A percentile compares a stretch with the other conserved stretches of the same genome.
phyloP scores from a whole-genome alignment of 2,888 invertebrate genomes.

The Epinotia bilunana region DNA sequence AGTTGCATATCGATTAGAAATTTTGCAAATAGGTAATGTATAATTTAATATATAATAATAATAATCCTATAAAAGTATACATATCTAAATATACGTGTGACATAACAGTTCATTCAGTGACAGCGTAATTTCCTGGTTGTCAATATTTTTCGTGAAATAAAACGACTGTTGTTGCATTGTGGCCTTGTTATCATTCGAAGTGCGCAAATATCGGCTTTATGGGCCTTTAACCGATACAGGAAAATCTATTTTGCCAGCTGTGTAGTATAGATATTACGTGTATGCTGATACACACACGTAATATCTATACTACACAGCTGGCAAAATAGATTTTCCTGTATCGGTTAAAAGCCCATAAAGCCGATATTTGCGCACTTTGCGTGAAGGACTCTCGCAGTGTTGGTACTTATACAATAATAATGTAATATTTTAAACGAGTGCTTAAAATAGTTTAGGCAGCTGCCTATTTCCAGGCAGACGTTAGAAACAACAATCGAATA shows the following conservation, averaged over 20 bases:
- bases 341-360: neutral
- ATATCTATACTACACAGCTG: neutral
- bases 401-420: too few species aligned
- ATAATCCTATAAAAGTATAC: too few species aligned
- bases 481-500: too few species aligned
- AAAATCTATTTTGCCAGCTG: neutral
- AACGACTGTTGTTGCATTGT: neutral
- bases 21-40: too few species aligned
- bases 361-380: neutral
- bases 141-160: constrained; percentile 8
- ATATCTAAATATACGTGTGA: neutral
- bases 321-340: neutral
- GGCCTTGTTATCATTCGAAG: neutral
- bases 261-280: neutral
- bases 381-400: too few species aligned
- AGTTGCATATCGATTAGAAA: too few species aligned
- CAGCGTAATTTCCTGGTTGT: constrained; percentile 17
- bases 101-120: constrained; percentile 3
- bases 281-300: too few species aligned
- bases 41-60: too few species aligned
- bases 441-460: neutral
- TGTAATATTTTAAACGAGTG: too few species aligned
- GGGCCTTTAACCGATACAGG: neutral
- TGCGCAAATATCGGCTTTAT: neutral
- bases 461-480: too few species aligned